Conservation (phyloP, 2,113 vertebrate species). For the Machaerirhynchus nigripectus region DNA sequence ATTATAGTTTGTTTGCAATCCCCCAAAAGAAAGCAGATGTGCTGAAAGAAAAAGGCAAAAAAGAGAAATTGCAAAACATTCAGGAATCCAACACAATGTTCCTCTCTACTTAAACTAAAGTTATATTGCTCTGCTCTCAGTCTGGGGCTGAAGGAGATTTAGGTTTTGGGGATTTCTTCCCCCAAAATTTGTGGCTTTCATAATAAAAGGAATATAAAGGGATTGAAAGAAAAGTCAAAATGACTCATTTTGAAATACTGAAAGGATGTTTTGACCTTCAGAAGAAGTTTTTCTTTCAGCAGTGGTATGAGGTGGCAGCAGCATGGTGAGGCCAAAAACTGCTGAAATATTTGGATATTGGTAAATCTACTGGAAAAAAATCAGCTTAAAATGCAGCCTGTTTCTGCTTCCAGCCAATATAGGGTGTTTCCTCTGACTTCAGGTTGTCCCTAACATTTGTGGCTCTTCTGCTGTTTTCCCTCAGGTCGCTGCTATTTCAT, state of each 20-base stretch:
- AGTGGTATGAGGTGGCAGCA: neutral
- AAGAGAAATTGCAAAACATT: neutral
- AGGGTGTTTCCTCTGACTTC: neutral
- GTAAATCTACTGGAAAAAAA: neutral
- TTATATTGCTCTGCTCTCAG: neutral
- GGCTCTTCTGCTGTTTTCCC: neutral
- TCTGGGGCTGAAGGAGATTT: neutral
- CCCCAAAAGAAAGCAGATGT: neutral
- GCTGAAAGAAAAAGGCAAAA: neutral
- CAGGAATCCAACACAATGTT: fast-evolving
- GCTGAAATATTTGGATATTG: neutral
- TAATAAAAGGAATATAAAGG: neutral
- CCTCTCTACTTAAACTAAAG: neutral
- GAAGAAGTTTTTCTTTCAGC: neutral
- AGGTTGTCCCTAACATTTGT: neutral
- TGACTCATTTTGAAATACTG: neutral
- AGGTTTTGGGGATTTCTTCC: too few relatives aligned
- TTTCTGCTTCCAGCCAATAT: neutral
- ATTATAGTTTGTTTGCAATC: neutral
- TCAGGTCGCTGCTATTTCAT: neutral
- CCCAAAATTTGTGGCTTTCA: neutral
- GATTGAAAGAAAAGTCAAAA: neutral
- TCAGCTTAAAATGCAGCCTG: neutral
- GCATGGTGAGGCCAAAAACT: neutral
- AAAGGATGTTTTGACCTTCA: neutral